Evolutionary conservation across 2,113 vertebrate species (phyloP).

Genomic region (Aspidoscelis tigris): DNA sequence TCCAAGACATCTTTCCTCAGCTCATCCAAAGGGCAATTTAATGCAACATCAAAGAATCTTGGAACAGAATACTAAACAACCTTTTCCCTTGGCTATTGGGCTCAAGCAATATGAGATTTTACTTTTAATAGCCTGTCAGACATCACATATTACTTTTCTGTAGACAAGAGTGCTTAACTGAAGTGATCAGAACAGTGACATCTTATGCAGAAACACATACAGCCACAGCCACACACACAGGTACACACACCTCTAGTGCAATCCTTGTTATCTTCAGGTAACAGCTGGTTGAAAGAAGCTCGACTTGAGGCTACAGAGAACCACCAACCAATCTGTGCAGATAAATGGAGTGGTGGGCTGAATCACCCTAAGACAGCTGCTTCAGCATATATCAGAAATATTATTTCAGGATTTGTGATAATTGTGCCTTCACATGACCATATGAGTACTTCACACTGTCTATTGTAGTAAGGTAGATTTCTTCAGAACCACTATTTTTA

Average conservation of each 20-base stretch:
- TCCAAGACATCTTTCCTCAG: constrained; percentile 57
- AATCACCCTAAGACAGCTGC: not conserved
- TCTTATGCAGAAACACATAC: not conserved
- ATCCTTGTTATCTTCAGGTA: not conserved
- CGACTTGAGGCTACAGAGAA: not conserved
- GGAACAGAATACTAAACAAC: constrained; percentile 63
- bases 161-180: constrained; percentile 59
- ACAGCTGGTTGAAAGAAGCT: not conserved
- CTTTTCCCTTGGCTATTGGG: constrained; percentile 50
- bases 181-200: constrained; percentile 31
- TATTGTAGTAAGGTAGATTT: too few species aligned
- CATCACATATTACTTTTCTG: constrained; percentile 63
- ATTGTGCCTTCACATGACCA: too few species aligned
- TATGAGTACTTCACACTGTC: too few species aligned
- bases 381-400: not conserved
- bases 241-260: not conserved
- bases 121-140: constrained; percentile 70
- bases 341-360: not conserved
- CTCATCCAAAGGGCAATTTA: constrained; percentile 66
- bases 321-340: not conserved
- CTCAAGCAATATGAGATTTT: constrained; percentile 67
- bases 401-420: not conserved
- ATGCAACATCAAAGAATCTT: constrained; percentile 62
- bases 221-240: not conserved
- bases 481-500: too few species aligned